Evolutionary conservation across 1,140 invertebrate species (phyloP).

Genomic region (Sinonovacula constricta): DNA sequence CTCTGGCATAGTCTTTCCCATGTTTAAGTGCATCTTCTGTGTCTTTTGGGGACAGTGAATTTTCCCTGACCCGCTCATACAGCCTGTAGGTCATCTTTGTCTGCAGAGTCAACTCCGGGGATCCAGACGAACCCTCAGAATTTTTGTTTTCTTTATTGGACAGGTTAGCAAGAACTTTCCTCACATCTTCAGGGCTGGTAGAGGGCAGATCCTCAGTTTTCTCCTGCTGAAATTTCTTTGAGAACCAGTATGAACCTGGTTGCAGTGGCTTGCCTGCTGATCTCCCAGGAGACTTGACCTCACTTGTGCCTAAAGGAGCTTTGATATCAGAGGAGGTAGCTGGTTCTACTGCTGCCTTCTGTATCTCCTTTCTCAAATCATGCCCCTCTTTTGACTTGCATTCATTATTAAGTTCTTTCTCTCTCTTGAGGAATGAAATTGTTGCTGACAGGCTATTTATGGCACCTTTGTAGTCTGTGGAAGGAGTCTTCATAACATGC

Average conservation of each 20-base stretch:
- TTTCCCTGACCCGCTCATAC: background rate
- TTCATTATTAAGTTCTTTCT: background rate
- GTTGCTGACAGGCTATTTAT: conserved; percentile 39
- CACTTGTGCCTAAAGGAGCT: background rate
- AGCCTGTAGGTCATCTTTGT: background rate
- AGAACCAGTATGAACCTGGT: conserved; percentile 47
- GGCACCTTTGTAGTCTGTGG: conserved; percentile 1
- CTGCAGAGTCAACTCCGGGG: background rate
- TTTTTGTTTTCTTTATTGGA: background rate
- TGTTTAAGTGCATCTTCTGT: no score
- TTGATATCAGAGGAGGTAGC: background rate
- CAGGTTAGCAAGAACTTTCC: conserved; percentile 41
- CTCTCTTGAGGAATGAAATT: conserved; percentile 18
- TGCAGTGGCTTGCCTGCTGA: conserved; percentile 7
- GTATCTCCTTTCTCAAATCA: background rate
- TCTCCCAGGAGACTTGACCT: background rate
- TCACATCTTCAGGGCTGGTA: conserved; percentile 38
- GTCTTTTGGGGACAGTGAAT: background rate
- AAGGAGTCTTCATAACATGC: no score
- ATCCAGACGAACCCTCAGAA: background rate
- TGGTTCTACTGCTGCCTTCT: background rate
- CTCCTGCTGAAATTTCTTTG: conserved; percentile 19
- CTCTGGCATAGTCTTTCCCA: no score
- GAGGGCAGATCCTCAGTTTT: conserved; percentile 20
- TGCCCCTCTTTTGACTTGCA: background rate